Evolutionary conservation across 2,888 invertebrate genomes (phyloP).

Genomic region (Lacanobia oleracea): DNA sequence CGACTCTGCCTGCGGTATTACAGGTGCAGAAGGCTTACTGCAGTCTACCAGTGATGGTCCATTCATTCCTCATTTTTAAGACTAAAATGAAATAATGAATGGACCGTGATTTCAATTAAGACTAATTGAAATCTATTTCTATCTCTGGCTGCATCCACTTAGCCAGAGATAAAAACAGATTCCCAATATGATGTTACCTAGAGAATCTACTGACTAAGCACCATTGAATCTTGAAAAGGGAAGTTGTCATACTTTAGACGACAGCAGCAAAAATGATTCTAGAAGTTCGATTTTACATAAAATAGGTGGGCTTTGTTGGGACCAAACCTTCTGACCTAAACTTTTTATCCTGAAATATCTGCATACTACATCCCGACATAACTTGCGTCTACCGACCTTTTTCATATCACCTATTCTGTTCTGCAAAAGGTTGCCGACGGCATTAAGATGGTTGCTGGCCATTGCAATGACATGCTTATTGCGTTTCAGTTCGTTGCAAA

Average conservation of each 20-base stretch:
- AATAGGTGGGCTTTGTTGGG: too few relatives aligned
- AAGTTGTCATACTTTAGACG: too few relatives aligned
- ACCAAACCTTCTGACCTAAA: slow-evolving; percentile 23
- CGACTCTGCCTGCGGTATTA: slow-evolving; percentile 9
- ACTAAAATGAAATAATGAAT: too few relatives aligned
- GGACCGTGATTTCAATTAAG: too few relatives aligned
- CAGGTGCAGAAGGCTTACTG: slow-evolving; percentile 43
- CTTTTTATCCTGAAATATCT: background rate
- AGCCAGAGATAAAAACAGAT: background rate
- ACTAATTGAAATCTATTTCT: background rate
- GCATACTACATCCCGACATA: slow-evolving; percentile 3
- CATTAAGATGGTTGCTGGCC: slow-evolving; percentile 6
- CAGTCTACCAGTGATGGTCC: background rate
- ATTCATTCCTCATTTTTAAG: background rate
- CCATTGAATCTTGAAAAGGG: too few relatives aligned
- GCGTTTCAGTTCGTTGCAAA: background rate
- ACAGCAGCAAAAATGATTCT: too few relatives aligned
- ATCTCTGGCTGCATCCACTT: too few relatives aligned
- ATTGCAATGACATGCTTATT: slow-evolving; percentile 1
- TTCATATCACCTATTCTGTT: slow-evolving; percentile 48
- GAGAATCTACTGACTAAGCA: too few relatives aligned
- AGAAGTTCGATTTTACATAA: too few relatives aligned
- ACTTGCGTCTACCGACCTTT: slow-evolving; percentile 45
- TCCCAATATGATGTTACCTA: too few relatives aligned
- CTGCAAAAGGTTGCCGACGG: slow-evolving; percentile 40